Base-by-base conservation (phyloP, 37 sponge, comb jelly and placozoan genomes). In the Tethya wilhelma region DNA sequence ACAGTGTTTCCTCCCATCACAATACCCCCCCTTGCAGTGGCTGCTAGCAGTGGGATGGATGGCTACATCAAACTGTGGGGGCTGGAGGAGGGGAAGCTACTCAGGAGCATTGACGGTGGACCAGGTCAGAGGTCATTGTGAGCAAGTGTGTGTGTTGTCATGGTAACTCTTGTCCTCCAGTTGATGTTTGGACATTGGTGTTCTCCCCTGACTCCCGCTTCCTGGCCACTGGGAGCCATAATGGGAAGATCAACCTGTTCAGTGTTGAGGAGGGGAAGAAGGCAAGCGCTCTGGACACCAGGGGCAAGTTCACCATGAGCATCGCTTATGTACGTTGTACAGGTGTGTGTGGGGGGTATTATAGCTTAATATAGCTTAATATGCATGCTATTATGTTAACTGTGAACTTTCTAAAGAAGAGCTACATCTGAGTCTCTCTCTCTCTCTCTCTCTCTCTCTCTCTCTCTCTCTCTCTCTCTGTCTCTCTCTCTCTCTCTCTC, bases 31-130 rank as follows among this genome's bases (percentile, higher is more conserved):
- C n/a, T 25, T 58, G 9, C 66, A 94, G 98, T 97, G 25, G 94
- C 90, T n/a, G 99, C 93, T 20, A 87, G 89, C 69, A 96, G 97
- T 91, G 89, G 93, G n/a, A 66, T 98, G 42, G 99, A 98, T 80
- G 90, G 94, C 3, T 78, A 79, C 69, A 91, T 98, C 69, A 80
- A 78, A 71, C 36, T 96, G 29, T 98, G 99, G 99, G 96, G 94
- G 44, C 57, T 98, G 43, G 89, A 90, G 43, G 73, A 81, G 30
- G 96, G 94, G 4, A 90, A 93, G 66, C 89, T 92, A 26, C 67
- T 90, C 40, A 95, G 86, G 39, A 93, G 80, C 41, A 98, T 98
- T 55, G 93, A 95, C 62, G 90, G 86, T n/a, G 89, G 90, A 60
- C 93, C 94, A 86, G 87, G 94, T 90, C 36, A 33, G 74, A 8